These are phyloP conservation scores for Torymus tubicola DNA, from an alignment of 2,888 invertebrate species.

Conservation along the genomic window DNA sequence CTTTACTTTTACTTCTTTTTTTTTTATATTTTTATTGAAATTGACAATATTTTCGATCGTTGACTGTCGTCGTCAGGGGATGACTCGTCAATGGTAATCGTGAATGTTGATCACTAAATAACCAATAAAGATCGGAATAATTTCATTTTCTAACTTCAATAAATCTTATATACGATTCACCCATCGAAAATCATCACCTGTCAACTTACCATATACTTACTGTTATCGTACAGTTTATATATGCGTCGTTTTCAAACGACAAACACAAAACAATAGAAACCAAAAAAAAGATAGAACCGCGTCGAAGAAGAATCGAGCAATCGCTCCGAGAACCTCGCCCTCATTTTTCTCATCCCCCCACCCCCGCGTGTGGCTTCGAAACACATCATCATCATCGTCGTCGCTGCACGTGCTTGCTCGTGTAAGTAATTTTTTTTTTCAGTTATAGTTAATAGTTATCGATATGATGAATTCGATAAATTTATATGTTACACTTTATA, in stretches of 20 bases:
- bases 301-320: conserved; percentile 13
- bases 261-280: not conserved
- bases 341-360: conserved; percentile 13
- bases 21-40: too few species aligned
- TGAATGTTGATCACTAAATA: too few species aligned
- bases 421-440: conserved; percentile 46
- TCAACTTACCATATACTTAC: too few species aligned
- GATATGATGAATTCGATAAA: conserved; percentile 64
- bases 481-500: conserved; percentile 64
- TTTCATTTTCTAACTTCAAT: too few species aligned
- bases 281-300: conserved; percentile 9
- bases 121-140: too few species aligned
- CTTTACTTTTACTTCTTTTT: not conserved
- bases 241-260: not conserved
- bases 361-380: too few species aligned
- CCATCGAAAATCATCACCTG: too few species aligned
- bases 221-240: too few species aligned
- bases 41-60: too few species aligned
- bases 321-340: conserved; percentile 41
- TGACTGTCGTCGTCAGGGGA: too few species aligned
- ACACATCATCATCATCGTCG: conserved; percentile 43
- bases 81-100: too few species aligned
- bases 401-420: conserved; percentile 57
- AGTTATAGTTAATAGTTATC: conserved; percentile 60
- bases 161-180: too few species aligned